phyloP scores from a whole-genome alignment of 2,888 invertebrate species.

The Chromoteleia sp. region DNA sequence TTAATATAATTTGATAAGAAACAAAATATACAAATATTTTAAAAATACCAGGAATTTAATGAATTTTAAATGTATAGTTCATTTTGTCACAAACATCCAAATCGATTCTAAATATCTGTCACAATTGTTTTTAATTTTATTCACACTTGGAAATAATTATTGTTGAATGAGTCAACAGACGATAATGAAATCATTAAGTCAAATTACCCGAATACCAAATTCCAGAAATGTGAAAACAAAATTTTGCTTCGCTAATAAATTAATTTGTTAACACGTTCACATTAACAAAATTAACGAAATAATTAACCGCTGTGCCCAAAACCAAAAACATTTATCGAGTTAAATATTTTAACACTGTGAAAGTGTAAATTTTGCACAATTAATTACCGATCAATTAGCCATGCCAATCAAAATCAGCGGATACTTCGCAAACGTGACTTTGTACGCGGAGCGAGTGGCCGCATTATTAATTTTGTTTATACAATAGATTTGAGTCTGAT shows the following conservation, averaged over 20 bases:
- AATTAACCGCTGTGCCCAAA: not conserved
- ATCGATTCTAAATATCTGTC: too few species aligned
- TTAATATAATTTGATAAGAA: too few species aligned
- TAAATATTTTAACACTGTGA: slow-evolving; percentile 37
- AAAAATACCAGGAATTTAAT: too few species aligned
- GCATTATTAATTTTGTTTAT: slow-evolving; percentile 39
- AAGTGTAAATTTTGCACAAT: not conserved
- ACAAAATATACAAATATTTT: too few species aligned
- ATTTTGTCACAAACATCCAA: too few species aligned
- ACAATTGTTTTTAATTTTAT: too few species aligned
- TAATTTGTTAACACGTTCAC: not conserved
- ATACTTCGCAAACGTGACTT: not conserved
- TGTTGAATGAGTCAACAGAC: too few species aligned
- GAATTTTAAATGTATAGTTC: too few species aligned
- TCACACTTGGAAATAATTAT: too few species aligned
- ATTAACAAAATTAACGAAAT: not conserved
- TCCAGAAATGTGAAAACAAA: not conserved
- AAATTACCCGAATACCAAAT: too few species aligned
- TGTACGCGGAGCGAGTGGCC: not conserved
- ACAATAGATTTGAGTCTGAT: slow-evolving; percentile 51
- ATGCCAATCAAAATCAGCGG: not conserved
- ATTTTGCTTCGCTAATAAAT: not conserved
- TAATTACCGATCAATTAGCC: not conserved
- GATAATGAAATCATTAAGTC: too few species aligned
- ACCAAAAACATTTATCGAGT: slow-evolving; percentile 40